These are phyloP conservation scores for Camponotus pennsylvanicus DNA, from an alignment of 1,140 invertebrate species.

Conservation along the genomic window DNA sequence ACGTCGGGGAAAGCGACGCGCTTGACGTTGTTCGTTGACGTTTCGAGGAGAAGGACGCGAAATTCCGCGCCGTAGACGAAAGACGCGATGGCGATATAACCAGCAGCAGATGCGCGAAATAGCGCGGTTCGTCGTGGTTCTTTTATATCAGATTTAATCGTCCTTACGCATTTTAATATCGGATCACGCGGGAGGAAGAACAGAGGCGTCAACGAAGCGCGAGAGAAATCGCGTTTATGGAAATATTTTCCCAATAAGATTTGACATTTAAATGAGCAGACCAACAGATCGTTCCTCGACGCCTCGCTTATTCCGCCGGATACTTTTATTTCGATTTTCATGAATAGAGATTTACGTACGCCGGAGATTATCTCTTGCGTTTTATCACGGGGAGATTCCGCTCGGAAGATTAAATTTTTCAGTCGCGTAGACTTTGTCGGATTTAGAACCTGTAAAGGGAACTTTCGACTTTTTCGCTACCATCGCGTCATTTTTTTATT, in stretches of 20 bases:
- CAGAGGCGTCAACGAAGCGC: not conserved
- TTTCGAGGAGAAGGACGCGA: slow-evolving; percentile 38
- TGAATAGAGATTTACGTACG: not conserved
- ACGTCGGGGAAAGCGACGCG: slow-evolving; percentile 54
- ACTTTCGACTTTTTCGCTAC: slow-evolving; percentile 20
- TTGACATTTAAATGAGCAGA: slow-evolving; percentile 39
- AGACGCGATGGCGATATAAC: not conserved
- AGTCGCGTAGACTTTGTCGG: slow-evolving; percentile 38
- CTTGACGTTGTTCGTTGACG: not conserved
- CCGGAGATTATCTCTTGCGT: not conserved
- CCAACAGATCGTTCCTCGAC: slow-evolving; percentile 2
- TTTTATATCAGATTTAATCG: slow-evolving; percentile 41
- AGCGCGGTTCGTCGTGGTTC: slow-evolving; percentile 7
- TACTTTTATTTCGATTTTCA: not conserved
- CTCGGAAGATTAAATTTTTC: slow-evolving; percentile 47
- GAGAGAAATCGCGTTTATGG: slow-evolving; percentile 31
- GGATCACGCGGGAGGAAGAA: not conserved
- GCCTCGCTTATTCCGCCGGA: not conserved
- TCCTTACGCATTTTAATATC: slow-evolving; percentile 59
- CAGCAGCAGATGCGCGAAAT: not conserved
- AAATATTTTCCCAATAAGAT: slow-evolving; percentile 43
- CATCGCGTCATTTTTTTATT: slow-evolving; percentile 42
- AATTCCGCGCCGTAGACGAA: slow-evolving; percentile 48
- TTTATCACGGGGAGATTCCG: not conserved
- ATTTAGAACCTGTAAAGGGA: slow-evolving; percentile 39